Percentiles rank a stretch among this genome's conserved stretches.
These are phyloP conservation scores for Lasioglossum marginatum DNA, from an alignment of 2,888 invertebrate genomes.

Conservation along the genomic window DNA sequence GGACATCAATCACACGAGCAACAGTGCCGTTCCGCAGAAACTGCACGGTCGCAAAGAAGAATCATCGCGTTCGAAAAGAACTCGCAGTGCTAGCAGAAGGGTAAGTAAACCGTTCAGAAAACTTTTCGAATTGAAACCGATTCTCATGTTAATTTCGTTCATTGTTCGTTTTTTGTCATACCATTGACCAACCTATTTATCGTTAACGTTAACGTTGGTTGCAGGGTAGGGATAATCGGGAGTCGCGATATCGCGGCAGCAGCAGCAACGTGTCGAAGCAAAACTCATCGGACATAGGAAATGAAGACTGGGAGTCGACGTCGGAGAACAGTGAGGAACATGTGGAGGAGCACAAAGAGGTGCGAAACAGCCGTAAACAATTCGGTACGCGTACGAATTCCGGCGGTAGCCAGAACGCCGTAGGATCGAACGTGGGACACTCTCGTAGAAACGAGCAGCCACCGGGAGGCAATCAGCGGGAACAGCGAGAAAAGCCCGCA, in stretches of 20 bases:
- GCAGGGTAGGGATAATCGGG: constrained; percentile 81
- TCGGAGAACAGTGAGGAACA: constrained; percentile 91
- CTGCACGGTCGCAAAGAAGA: constrained; percentile 78
- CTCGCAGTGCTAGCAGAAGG: constrained; percentile 81
- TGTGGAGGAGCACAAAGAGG: constrained; percentile 82
- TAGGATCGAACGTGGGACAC: constrained; percentile 63
- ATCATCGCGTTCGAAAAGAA: constrained; percentile 76
- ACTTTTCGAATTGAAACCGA: neutral
- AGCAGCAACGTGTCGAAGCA: constrained; percentile 77
- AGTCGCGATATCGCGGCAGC: constrained; percentile 75
- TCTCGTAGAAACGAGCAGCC: constrained; percentile 76
- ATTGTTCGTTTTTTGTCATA: neutral
- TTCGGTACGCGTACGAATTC: constrained; percentile 72
- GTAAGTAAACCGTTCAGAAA: constrained; percentile 53
- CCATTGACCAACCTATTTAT: neutral
- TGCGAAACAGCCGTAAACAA: constrained; percentile 77
- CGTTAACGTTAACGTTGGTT: constrained; percentile 22
- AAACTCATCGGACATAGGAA: constrained; percentile 85
- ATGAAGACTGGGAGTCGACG: constrained; percentile 92
- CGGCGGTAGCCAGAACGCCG: constrained; percentile 58
- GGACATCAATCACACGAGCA: constrained; percentile 67
- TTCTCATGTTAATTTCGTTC: neutral
- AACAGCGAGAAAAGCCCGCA: constrained; percentile 77
- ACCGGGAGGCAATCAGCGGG: constrained; percentile 68
- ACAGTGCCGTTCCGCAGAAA: constrained; percentile 68